Percentiles rank a stretch among this genome's conserved stretches.
Evolutionary conservation across 2,113 vertebrate species (phyloP).

Genomic region (Hemichromis elongatus): DNA sequence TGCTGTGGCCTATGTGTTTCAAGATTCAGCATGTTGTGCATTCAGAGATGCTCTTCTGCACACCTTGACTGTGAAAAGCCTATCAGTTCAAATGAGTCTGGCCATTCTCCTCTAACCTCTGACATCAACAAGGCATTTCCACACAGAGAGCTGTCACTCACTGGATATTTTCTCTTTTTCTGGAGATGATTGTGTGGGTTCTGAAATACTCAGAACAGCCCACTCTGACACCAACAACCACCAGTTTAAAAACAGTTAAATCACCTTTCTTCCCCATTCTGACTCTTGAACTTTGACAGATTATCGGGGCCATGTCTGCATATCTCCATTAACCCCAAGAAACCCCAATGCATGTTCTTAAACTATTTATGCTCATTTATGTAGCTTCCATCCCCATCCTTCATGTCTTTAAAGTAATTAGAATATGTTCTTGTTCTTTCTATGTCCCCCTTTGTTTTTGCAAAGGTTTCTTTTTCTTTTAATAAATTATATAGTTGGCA

Average conservation of each 20-base stretch:
- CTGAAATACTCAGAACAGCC: background rate
- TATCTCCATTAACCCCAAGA: background rate
- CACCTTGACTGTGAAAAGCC: background rate
- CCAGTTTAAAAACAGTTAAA: background rate
- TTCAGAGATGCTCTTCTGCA: background rate
- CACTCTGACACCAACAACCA: background rate
- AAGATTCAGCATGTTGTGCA: background rate
- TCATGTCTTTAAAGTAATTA: constrained; percentile 9
- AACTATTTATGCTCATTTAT: constrained; percentile 64
- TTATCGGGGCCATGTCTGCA: background rate
- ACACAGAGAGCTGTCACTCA: background rate
- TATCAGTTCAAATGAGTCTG: background rate
- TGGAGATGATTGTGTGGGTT: background rate
- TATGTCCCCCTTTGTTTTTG: background rate
- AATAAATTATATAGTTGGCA: too few relatives aligned
- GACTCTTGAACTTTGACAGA: background rate
- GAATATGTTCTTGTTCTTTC: background rate
- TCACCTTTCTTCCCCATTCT: background rate
- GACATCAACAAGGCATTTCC: background rate
- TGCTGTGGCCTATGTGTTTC: background rate
- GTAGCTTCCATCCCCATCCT: constrained; percentile 7
- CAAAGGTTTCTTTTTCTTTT: background rate
- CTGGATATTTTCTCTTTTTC: background rate
- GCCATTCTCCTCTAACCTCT: background rate
- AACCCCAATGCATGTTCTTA: constrained; percentile 58